Percentiles rank a stretch among this genome's conserved stretches.
Evolutionary conservation across 2,888 invertebrate genomes (phyloP).

Genomic region (Pterostichus madidus): DNA sequence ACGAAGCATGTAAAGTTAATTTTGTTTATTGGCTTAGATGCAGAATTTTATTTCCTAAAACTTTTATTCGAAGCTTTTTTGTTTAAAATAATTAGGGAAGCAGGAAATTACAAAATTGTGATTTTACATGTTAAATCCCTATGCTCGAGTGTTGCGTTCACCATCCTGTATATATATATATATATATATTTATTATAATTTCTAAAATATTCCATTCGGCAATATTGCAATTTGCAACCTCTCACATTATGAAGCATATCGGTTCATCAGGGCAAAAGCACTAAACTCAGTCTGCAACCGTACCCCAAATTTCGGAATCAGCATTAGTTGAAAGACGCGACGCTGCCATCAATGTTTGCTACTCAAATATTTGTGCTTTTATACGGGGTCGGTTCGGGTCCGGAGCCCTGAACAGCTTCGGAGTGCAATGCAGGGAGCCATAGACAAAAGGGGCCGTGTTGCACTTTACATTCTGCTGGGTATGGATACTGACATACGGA

Average conservation of each 20-base stretch:
- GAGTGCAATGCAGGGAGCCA: not conserved
- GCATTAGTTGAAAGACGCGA: conserved; percentile 65
- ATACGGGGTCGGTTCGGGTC: conserved; percentile 69
- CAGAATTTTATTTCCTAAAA: no score
- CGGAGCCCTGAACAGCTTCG: conserved; percentile 66
- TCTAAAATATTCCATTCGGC: no score
- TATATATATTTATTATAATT: no score
- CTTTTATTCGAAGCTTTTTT: no score
- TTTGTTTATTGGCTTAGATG: no score
- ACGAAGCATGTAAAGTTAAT: no score
- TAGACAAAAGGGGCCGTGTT: conserved; percentile 2
- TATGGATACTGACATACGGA: conserved; percentile 31
- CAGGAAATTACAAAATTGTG: no score
- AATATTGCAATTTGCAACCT: conserved; percentile 1
- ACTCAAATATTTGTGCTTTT: conserved; percentile 76
- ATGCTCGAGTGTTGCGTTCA: no score
- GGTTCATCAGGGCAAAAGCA: conserved; percentile 3
- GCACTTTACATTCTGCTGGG: conserved; percentile 51
- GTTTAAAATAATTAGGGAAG: no score
- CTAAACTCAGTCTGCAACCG: conserved; percentile 49
- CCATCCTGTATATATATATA: no score
- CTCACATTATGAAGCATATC: no score
- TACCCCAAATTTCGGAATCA: conserved; percentile 59
- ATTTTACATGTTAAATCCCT: no score
- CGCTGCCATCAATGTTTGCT: conserved; percentile 72